Percentiles rank a stretch among this genome's conserved stretches.
Conservation (phyloP, 2,113 vertebrate species). For the Saccopteryx leptura region DNA sequence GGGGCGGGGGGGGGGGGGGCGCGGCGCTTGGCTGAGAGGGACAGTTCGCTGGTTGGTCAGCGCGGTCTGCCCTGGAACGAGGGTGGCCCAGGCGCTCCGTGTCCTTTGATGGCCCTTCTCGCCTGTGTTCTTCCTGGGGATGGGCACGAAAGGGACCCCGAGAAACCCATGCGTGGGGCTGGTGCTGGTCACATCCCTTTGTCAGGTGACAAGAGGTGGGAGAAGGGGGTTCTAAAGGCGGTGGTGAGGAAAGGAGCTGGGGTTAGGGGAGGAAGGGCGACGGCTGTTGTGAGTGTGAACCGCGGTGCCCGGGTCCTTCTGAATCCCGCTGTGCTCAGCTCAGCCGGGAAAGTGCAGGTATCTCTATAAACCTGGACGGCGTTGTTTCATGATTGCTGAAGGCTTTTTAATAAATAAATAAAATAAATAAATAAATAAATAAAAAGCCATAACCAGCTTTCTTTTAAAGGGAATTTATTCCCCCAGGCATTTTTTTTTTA, state of each 20-base stretch:
- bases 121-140: neutral
- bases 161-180: neutral
- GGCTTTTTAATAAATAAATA: neutral
- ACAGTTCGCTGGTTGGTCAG: neutral
- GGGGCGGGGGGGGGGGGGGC: no score
- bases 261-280: neutral
- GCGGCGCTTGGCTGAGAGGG: neutral
- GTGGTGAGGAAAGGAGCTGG: neutral
- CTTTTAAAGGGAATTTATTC: constrained; percentile 70
- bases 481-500: constrained; percentile 65
- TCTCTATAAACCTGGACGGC: constrained; percentile 58
- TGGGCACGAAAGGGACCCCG: neutral
- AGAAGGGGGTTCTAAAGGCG: neutral
- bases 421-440: neutral
- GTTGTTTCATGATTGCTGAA: constrained; percentile 61
- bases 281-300: fast-evolving
- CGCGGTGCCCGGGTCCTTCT: fast-evolving
- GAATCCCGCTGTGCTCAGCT: neutral
- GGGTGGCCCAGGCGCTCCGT: fast-evolving
- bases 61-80: neutral
- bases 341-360: neutral
- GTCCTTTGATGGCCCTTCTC: neutral
- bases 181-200: neutral
- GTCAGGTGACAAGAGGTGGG: neutral
- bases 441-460: neutral